Evolutionary conservation across 2,888 invertebrate genomes (phyloP), one percentile per base, ranked within the genome.

Genomic region (Litoditis marina): DNA sequence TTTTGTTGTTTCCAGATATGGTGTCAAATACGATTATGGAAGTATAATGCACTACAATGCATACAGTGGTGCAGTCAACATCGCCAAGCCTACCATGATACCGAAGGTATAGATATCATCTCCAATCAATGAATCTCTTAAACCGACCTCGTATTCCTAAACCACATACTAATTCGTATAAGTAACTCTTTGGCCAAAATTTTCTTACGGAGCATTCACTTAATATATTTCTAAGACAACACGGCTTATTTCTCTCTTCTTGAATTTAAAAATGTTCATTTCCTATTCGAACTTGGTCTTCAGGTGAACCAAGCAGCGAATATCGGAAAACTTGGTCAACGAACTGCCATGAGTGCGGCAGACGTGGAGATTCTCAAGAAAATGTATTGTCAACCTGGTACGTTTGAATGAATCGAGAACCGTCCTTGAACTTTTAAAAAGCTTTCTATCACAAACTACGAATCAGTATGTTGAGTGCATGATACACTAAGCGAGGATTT

Each of bases 21-120:
- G 78, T 36, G 67, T 74, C 11, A 65, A 64, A 39, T 79, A 76
- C 49, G 76, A 71, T 8, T 81, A 80, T 63, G 75, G 76, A 34
- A 69, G 70, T 52, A 79, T 81, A 28, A 81, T 81, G 81, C 81
- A 81, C 58, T 81, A 81, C 49, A 71, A 77, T 46, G 69, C 69
- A 0, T 77, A 76, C 52, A 81, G 76, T 6, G 78, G 76, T 16
- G 74, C 76, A 7, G 67, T 77, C n/a, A 67, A 70, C 46, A 71
- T 73, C 19, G 69, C 69, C 7, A 74, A 72, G 46, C 76, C 75
- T 3, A 79, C 80, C 13, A 80, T 80, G 80, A 78, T 74, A 2
- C 78, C 80, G 16, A 68, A 69, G 59, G 72, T 71, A 22, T 1
- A 27, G n/a, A 28, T 13, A 53, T n/a, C n/a, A 30, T 16, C 11